Conservation (phyloP, 2,113 vertebrate genomes). For the Psilopsiagon aymara region DNA sequence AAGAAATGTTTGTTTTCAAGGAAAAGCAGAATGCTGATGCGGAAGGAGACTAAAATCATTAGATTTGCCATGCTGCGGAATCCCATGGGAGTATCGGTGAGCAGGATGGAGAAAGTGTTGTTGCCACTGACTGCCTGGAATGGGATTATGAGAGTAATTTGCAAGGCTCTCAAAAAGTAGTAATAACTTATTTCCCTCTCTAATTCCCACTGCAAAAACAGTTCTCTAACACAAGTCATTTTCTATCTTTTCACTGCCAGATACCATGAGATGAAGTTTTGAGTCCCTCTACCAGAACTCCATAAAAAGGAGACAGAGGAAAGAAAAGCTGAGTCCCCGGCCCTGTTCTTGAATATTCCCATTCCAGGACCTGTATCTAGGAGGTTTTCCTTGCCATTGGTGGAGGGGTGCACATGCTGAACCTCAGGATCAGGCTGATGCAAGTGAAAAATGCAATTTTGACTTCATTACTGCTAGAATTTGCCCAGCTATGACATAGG, state of each 20-base stretch:
- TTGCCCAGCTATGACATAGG: background rate
- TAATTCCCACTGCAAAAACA: background rate
- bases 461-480: background rate
- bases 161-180: background rate
- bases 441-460: background rate
- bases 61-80: accelerated
- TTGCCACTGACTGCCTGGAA: background rate
- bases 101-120: background rate
- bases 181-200: background rate
- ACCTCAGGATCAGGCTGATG: background rate
- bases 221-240: background rate
- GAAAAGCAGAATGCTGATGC: background rate
- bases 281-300: background rate
- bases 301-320: background rate
- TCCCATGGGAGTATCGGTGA: background rate
- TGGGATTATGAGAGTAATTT: background rate
- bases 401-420: background rate
- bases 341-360: background rate
- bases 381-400: background rate
- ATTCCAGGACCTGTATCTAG: background rate
- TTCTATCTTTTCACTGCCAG: background rate
- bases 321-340: background rate
- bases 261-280: background rate
- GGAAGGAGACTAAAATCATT: background rate
- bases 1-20: background rate